These are phyloP conservation scores for Bacillus rossius DNA, from an alignment of 1,140 invertebrate genomes.

Conservation along the genomic window DNA sequence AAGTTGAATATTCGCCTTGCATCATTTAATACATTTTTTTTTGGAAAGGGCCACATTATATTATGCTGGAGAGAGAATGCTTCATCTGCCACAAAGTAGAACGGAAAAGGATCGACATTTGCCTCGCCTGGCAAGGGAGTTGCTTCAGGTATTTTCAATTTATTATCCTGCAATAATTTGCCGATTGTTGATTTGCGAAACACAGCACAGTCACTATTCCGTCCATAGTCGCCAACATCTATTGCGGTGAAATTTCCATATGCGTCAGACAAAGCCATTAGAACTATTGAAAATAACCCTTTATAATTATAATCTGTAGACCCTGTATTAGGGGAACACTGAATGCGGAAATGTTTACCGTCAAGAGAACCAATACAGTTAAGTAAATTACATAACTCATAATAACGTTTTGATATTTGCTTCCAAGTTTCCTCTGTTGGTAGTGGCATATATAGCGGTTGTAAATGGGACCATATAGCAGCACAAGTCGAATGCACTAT, in stretches of 20 bases:
- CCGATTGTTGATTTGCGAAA: slow-evolving; percentile 9
- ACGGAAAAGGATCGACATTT: slow-evolving; percentile 18
- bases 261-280: slow-evolving; percentile 30
- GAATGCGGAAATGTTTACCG: slow-evolving; percentile 39
- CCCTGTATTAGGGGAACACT: slow-evolving; percentile 26
- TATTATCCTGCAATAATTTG: neutral
- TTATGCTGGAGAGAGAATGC: slow-evolving; percentile 21
- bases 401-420: slow-evolving; percentile 26
- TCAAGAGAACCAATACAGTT: slow-evolving; percentile 37
- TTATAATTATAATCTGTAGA: slow-evolving; percentile 40
- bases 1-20: slow-evolving; percentile 15
- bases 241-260: slow-evolving; percentile 29
- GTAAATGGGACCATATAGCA: slow-evolving; percentile 8
- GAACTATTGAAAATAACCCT: slow-evolving; percentile 33
- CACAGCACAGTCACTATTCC: slow-evolving; percentile 26
- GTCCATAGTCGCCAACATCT: slow-evolving; percentile 32
- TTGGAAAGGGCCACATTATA: slow-evolving; percentile 24
- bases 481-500: neutral
- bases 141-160: slow-evolving; percentile 6
- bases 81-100: slow-evolving; percentile 24
- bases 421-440: slow-evolving; percentile 14
- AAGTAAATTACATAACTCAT: slow-evolving; percentile 38
- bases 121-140: slow-evolving; percentile 1
- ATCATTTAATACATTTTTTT: slow-evolving; percentile 4
- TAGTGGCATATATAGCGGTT: slow-evolving; percentile 22